Percentiles rank a stretch among this genome's conserved stretches.
Conservation (phyloP, 2,888 invertebrate species). For the Melanostoma mellinum region DNA sequence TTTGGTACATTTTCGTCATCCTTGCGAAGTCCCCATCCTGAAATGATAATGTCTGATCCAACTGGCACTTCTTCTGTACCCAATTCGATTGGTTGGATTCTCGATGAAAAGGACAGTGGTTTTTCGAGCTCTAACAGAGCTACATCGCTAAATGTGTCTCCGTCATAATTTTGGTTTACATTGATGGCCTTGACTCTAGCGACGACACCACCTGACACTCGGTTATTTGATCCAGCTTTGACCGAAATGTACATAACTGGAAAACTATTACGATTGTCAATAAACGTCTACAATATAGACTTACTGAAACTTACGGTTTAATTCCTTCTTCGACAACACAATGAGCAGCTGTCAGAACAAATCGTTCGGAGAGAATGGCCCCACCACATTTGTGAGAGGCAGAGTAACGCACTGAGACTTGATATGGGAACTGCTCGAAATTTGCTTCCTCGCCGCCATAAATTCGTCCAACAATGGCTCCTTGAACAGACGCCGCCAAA, state of each 20-base stretch:
- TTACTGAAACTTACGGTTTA: constrained; percentile 33
- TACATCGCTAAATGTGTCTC: constrained; percentile 74
- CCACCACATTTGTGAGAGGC: constrained; percentile 78
- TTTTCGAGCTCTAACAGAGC: constrained; percentile 77
- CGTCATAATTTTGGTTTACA: constrained; percentile 76
- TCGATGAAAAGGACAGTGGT: constrained; percentile 74
- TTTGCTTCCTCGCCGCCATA: constrained; percentile 78
- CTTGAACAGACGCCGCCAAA: constrained; percentile 30
- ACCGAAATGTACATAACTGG: constrained; percentile 76
- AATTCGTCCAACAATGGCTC: constrained; percentile 72
- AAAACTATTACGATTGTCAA: constrained; percentile 71
- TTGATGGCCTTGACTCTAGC: constrained; percentile 75
- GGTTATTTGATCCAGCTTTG: constrained; percentile 80
- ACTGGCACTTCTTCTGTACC: constrained; percentile 74
- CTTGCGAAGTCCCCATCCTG: constrained; percentile 78
- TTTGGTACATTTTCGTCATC: constrained; percentile 64
- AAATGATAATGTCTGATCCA: constrained; percentile 74
- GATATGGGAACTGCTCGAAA: constrained; percentile 80
- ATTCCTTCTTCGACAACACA: constrained; percentile 75
- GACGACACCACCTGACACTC: constrained; percentile 77
- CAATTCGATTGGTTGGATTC: constrained; percentile 76
- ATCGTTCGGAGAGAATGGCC: constrained; percentile 74
- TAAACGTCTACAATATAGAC: background rate
- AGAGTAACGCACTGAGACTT: constrained; percentile 78
- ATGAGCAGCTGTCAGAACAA: constrained; percentile 78